These are phyloP conservation scores for Fopius arisanus DNA, from an alignment of 1,140 invertebrate genomes.

Conservation along the genomic window DNA sequence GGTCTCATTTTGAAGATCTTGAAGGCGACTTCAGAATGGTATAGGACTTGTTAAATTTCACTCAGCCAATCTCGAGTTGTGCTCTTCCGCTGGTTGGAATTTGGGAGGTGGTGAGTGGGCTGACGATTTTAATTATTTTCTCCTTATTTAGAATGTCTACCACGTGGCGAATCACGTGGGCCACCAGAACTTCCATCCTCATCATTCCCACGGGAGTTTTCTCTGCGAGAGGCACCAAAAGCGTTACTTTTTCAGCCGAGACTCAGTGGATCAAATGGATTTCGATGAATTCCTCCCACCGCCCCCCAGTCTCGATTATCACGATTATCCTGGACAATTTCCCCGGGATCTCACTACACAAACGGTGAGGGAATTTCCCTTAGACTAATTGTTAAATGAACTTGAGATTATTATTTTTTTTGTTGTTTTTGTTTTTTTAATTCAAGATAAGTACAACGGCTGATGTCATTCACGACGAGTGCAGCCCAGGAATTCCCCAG, in stretches of 20 bases:
- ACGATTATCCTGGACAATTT: conserved; percentile 57
- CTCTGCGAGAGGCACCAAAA: conserved; percentile 61
- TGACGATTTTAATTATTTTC: conserved; percentile 3
- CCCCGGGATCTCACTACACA: conserved; percentile 65
- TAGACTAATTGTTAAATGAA: too few species aligned
- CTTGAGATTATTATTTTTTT: too few species aligned
- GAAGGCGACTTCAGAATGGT: too few species aligned
- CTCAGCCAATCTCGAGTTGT: too few species aligned
- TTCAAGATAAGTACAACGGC: conserved; percentile 65
- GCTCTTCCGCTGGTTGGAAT: too few species aligned
- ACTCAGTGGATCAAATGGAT: conserved; percentile 54
- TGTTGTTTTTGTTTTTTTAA: conserved; percentile 23
- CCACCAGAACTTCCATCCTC: conserved; percentile 43
- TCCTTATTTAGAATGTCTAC: conserved; percentile 46
- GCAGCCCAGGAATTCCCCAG: conserved; percentile 53
- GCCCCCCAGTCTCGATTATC: conserved; percentile 53
- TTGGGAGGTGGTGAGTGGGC: too few species aligned
- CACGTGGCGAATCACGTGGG: conserved; percentile 53
- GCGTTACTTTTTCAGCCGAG: conserved; percentile 57
- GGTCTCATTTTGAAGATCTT: too few species aligned
- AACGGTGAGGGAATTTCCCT: conserved; percentile 51
- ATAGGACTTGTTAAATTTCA: too few species aligned
- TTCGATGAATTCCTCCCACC: conserved; percentile 58
- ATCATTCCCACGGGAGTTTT: conserved; percentile 51
- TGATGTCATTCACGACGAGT: conserved; percentile 63